These are phyloP conservation scores for Rachycentron canadum DNA, from an alignment of 2,797 vertebrate species.

Conservation along the genomic window DNA sequence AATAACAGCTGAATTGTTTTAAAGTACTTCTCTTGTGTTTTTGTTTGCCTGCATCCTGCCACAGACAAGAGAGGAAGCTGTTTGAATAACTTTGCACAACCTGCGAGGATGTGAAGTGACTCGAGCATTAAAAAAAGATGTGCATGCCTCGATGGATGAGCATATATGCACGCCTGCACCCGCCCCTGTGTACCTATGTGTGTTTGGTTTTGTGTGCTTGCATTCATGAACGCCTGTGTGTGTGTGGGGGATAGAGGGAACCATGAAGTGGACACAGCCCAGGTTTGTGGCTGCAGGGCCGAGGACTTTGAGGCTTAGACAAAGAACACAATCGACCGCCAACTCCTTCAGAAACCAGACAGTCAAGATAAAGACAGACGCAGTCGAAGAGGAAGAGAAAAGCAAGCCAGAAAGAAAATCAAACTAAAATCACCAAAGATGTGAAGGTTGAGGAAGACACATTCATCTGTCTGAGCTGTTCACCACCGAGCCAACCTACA, in stretches of 20 bases:
- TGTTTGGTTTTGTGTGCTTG: conserved; percentile 12
- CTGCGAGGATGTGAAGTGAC: conserved; percentile 55
- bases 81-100: conserved; percentile 48
- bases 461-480: conserved; percentile 54
- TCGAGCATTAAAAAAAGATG: conserved; percentile 68
- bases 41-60: conserved; percentile 27
- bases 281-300: conserved; percentile 8
- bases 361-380: conserved; percentile 35
- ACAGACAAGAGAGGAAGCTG: conserved; percentile 34
- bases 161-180: conserved; percentile 15
- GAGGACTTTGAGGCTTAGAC: conserved; percentile 44
- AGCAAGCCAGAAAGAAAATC: conserved; percentile 46
- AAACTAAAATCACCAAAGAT: conserved; percentile 52
- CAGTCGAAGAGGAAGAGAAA: conserved; percentile 20
- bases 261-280: conserved; percentile 32
- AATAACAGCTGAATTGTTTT: not conserved
- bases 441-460: conserved; percentile 60
- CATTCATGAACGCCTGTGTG: conserved; percentile 12
- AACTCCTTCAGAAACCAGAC: conserved; percentile 44
- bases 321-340: conserved; percentile 41
- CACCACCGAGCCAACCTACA: conserved; percentile 43
- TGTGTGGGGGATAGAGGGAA: conserved; percentile 1
- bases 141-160: conserved; percentile 15
- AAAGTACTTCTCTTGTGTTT: conserved; percentile 21
- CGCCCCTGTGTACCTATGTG: not conserved